Percentiles rank a stretch among this genome's conserved stretches.
These are phyloP conservation scores for Scaptomyza reducta DNA, from an alignment of 2,888 invertebrate genomes.

Conservation along the genomic window DNA sequence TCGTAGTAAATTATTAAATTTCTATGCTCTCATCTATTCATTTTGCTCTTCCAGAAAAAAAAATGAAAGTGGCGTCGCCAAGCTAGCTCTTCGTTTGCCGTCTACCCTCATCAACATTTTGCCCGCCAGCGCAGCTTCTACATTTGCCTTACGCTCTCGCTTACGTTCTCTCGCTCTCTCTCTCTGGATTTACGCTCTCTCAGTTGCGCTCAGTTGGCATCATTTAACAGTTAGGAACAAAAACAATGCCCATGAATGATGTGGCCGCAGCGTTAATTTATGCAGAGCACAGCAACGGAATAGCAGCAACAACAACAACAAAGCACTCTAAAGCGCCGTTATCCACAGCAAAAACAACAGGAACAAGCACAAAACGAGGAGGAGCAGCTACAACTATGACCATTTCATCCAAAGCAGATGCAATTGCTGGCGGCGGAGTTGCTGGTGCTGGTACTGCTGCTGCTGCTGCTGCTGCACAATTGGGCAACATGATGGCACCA, in stretches of 20 bases:
- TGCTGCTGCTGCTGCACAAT: constrained; percentile 26
- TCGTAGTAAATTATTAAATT: not conserved
- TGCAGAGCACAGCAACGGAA: constrained; percentile 58
- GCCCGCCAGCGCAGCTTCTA: constrained; percentile 46
- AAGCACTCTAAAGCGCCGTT: constrained; percentile 38
- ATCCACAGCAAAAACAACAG: constrained; percentile 13
- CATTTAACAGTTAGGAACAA: constrained; percentile 32
- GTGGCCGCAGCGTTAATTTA: constrained; percentile 59
- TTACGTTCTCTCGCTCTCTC: constrained; percentile 1
- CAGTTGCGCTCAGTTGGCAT: not conserved
- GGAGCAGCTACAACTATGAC: constrained; percentile 47
- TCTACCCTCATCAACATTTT: constrained; percentile 56
- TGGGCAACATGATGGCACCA: constrained; percentile 47
- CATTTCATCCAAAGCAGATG: constrained; percentile 53
- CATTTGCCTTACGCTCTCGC: constrained; percentile 25
- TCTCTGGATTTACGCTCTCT: not conserved
- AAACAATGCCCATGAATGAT: constrained; percentile 69
- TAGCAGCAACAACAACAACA: constrained; percentile 21
- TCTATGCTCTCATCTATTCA: not conserved
- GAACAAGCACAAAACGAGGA: constrained; percentile 21
- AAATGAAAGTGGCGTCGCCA: constrained; percentile 55
- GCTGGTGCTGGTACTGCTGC: constrained; percentile 7
- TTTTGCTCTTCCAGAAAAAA: constrained; percentile 36
- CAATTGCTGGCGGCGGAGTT: constrained; percentile 20
- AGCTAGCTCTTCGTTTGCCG: constrained; percentile 50